Percentiles rank a stretch among this genome's conserved stretches.
Evolutionary conservation across 2,888 invertebrate genomes (phyloP).

Genomic region (Spodoptera picta): DNA sequence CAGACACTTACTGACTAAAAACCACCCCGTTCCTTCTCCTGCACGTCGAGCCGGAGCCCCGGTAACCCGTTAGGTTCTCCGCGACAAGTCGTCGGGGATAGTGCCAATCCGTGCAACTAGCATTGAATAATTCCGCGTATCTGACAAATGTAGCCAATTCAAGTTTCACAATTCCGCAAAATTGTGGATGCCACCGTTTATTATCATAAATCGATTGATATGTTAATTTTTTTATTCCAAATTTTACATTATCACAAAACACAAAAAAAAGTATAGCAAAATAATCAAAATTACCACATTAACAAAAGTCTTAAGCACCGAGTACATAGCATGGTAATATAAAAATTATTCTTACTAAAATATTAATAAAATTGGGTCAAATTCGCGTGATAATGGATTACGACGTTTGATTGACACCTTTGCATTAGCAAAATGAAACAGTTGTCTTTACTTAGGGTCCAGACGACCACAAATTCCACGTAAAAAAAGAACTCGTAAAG

Average conservation of each 20-base stretch:
- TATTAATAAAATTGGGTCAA: conserved; percentile 36
- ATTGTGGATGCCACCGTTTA: no score
- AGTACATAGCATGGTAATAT: neutral
- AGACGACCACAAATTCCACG: conserved; percentile 2
- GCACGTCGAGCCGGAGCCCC: no score
- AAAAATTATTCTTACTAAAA: conserved; percentile 16
- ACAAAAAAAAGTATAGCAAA: neutral
- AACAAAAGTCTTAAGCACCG: no score
- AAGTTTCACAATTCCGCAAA: no score
- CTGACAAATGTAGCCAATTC: neutral
- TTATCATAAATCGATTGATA: no score
- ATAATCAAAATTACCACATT: no score
- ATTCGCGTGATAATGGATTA: conserved; percentile 44
- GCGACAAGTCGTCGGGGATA: neutral
- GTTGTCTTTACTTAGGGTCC: conserved; percentile 13
- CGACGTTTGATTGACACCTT: conserved; percentile 52
- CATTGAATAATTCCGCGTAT: conserved; percentile 16
- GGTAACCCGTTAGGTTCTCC: no score
- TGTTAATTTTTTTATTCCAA: no score
- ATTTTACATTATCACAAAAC: conserved; percentile 1
- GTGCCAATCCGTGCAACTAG: neutral
- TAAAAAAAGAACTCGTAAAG: neutral
- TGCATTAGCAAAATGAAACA: conserved; percentile 48
- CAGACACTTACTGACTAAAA: no score
- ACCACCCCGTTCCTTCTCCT: no score